Evolutionary conservation across 2,888 invertebrate species (phyloP), one percentile per base, ranked within the genome.

Genomic region (Geotrupes spiniger): DNA sequence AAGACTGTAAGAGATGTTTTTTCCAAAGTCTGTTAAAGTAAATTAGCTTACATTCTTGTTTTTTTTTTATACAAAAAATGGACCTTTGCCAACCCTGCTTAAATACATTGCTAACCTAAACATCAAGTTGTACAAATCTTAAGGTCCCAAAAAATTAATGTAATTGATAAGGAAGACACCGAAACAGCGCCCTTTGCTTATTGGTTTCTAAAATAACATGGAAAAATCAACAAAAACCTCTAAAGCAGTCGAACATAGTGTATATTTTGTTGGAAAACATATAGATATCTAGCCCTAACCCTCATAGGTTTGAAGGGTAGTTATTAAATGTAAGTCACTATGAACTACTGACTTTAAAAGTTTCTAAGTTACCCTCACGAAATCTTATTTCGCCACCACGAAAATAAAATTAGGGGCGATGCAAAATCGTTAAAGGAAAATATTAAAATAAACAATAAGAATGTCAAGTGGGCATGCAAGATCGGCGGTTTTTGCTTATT

Each of bases 301-400:
- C 72, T 72, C 73, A 71, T 72, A 72, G 73, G 69, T 70, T 46
- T 62, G 63, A 67, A 63, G 64, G 57, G 61, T 49, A 60, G 60
- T 57, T 63, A 21, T 60, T 33, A 33, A 33, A 14, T 14, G 15
- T 1, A 33, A 33, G 15, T 33, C 68, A 64, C 66, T 64, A 66
- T 60, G 64, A 56, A 51, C 65, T 57, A 62, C 62, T 50, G 44
- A 56, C 58, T 64, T 63, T 61, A 58, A 60, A 64, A 67, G 66
- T 60, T 61, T 57, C 59, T 54, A 36, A 58, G 56, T 56, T 53
- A 66, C 54, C 65, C 75, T 82, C 82, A 82, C 78, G 82, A 82
- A 61, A 82, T 81, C 68, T 82, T 82, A 59, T 81, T 81, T 41
- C 81, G 77, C 82, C 82, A 82, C 80, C 81, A 80, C 40, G 78